Conservation (phyloP, 2,113 vertebrate species). For the Neofelis nebulosa region DNA sequence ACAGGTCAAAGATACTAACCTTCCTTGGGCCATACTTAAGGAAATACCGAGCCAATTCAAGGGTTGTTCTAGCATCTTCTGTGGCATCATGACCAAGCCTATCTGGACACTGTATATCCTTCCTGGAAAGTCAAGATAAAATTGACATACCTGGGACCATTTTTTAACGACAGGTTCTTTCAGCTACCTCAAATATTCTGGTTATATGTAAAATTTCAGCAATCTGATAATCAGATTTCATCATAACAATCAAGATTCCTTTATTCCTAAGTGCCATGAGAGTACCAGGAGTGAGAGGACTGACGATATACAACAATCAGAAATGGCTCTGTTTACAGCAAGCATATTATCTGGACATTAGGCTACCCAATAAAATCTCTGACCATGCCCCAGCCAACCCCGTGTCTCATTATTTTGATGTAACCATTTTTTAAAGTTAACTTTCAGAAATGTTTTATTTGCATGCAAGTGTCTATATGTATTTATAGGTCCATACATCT, state of each 20-base stretch:
- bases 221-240: slow-evolving; percentile 61
- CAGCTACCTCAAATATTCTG: background rate
- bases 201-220: slow-evolving; percentile 8
- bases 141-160: background rate
- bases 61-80: slow-evolving; percentile 90
- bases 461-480: background rate
- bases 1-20: slow-evolving; percentile 80
- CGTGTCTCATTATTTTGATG: background rate
- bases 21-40: slow-evolving; percentile 89
- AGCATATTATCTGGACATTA: background rate
- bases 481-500: background rate
- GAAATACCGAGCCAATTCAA: slow-evolving; percentile 93
- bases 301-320: slow-evolving; percentile 16
- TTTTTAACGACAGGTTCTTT: slow-evolving; percentile 34
- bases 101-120: slow-evolving; percentile 88
- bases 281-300: background rate
- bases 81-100: slow-evolving; percentile 88
- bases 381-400: background rate
- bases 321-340: slow-evolving; percentile 16
- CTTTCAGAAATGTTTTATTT: slow-evolving; percentile 24
- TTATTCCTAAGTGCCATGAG: background rate
- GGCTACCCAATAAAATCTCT: background rate
- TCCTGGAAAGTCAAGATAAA: slow-evolving; percentile 83
- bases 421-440: background rate
- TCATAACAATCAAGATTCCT: background rate